These are phyloP conservation scores for Cylindroiulus punctatus DNA, from an alignment of 2,888 invertebrate species.

Conservation along the genomic window DNA sequence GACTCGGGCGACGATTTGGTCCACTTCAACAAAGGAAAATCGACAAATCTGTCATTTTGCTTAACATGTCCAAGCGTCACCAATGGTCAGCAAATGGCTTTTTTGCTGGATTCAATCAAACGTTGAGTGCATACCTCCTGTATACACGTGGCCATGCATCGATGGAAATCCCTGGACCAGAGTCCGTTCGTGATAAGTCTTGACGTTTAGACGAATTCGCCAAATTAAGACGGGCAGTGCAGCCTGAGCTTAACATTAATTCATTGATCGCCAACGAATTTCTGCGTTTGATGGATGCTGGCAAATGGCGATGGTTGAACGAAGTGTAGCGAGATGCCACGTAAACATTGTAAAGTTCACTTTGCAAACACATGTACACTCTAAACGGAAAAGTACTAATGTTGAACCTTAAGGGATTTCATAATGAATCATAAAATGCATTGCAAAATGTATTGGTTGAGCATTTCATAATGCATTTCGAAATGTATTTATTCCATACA, in stretches of 20 bases:
- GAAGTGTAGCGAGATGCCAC: too few species aligned
- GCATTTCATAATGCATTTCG: too few species aligned
- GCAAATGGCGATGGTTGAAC: background rate
- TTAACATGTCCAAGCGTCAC: background rate
- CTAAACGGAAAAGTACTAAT: too few species aligned
- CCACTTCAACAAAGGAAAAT: background rate
- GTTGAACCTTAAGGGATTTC: too few species aligned
- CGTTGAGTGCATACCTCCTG: background rate
- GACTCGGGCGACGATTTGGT: background rate
- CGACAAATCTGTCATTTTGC: constrained; percentile 1
- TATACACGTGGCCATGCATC: background rate
- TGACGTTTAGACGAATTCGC: background rate
- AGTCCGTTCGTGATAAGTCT: background rate
- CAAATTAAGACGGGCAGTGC: background rate
- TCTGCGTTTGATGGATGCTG: background rate
- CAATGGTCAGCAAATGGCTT: background rate
- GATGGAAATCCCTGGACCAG: constrained; percentile 7
- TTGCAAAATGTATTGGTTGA: too few species aligned
- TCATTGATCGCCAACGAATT: background rate
- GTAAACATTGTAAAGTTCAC: too few species aligned
- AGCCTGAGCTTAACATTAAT: background rate
- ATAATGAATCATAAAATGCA: too few species aligned
- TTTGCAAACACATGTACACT: too few species aligned
- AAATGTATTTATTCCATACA: too few species aligned
- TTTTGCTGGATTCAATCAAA: constrained; percentile 3